Base-by-base conservation (phyloP, 2,888 invertebrate genomes). In the Chalcis sispes region DNA sequence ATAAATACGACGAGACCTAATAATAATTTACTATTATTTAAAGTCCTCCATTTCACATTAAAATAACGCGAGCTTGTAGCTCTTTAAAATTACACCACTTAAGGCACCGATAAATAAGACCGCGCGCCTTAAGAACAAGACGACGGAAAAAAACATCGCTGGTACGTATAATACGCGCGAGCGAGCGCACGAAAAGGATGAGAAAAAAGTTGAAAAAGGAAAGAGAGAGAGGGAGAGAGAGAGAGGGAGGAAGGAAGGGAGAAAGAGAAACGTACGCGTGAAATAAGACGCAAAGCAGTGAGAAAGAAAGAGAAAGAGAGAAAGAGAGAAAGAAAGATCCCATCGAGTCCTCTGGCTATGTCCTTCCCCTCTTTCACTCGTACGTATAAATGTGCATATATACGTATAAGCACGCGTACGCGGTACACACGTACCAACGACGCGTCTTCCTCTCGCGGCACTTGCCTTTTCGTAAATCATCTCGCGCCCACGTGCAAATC, bases 381-480 rank as follows among this genome's bases (percentile, higher is more conserved):
- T 50, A 36, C 50, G 13, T 25, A 27, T 27, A 18, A 13, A 42
- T 64, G 52, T n/a, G 42, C 48, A 42, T 29, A 29, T 61, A 40
- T 59, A 20, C 20, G 4, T 20, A 4, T 32, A 25, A 3, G 20
- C 59, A 3, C 48, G 25, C 59, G 3, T 58, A n/a, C n/a, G 1
- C 25, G 36, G 29, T 13, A 29, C 58, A n/a, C n/a, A n/a, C n/a
- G n/a, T n/a, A n/a, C n/a, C n/a, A n/a, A n/a, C 42, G 32, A 23
- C 27, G 20, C 50, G 25, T 48, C 61, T 23, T 42, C 27, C 54
- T 36, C 52, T 36, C 79, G 81, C 83, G 83, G 83, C 84, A 80
- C 83, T 80, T 80, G 73, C 66, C 74, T 79, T 73, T 78, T 77
- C 77, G 74, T 78, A 79, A 79, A 78, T 79, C 75, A 75, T 61